Evolutionary conservation across 37 sponge, comb jelly and placozoan genomes (phyloP).

Genomic region (Dysidea cf. avara): DNA sequence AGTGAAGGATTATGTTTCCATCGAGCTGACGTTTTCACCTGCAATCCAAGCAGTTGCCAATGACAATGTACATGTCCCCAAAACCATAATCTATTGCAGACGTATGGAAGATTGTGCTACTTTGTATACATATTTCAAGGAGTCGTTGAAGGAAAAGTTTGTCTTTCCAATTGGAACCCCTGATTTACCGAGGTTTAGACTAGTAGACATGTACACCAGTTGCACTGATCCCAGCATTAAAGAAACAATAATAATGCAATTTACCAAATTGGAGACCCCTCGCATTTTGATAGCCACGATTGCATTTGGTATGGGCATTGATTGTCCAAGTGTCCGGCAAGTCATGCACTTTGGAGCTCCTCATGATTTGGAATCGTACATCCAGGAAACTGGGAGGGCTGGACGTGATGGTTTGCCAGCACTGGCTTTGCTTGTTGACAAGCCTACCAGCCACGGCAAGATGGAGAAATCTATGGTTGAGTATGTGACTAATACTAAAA

Average conservation of each 20-base stretch:
- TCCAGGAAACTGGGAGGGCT: constrained; percentile 38
- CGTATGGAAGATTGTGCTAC: constrained; percentile 15
- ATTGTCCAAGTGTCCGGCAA: constrained; percentile 36
- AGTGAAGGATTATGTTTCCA: constrained; percentile 3
- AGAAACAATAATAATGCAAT: constrained; percentile 22
- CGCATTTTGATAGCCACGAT: constrained; percentile 39
- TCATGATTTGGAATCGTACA: constrained; percentile 16
- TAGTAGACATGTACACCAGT: constrained; percentile 45
- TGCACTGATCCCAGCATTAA: constrained; percentile 17
- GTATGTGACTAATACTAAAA: no score
- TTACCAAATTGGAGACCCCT: constrained; percentile 10
- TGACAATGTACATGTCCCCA: constrained; percentile 10
- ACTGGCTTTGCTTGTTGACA: no score
- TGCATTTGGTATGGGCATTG: constrained; percentile 57
- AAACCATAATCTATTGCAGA: constrained; percentile 31
- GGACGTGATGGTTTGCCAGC: constrained; percentile 67
- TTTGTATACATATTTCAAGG: constrained; percentile 17
- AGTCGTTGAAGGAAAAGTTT: constrained; percentile 6
- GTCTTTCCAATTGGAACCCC: constrained; percentile 35
- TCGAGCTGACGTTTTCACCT: constrained; percentile 12
- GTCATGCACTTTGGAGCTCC: constrained; percentile 41
- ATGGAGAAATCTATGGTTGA: no score
- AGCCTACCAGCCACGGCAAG: no score
- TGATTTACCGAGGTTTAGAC: not conserved
- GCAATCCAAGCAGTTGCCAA: not conserved